Evolutionary conservation across 2,113 vertebrate genomes (phyloP), one percentile per base, ranked within the genome.

Genomic region (Accipiter virgatus): DNA sequence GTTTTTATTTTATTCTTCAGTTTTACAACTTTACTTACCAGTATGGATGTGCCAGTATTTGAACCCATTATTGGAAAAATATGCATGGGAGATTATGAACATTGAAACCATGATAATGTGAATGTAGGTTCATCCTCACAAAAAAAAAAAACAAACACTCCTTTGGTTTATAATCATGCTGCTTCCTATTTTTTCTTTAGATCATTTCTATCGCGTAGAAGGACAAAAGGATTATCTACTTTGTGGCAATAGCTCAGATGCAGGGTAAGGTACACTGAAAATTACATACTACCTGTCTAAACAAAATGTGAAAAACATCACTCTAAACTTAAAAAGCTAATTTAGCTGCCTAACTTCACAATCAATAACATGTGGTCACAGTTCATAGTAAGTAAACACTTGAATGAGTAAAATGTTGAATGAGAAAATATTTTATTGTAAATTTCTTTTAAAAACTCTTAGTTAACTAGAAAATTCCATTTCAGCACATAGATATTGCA

Each of bases 231-330:
- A 99, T 96, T 98, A 98, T 94, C 96, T 99, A 72, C 98, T 99
- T 86, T 99, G 99, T 98, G 99, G 99, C 75, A 98, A 97, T 48
- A 96, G 95, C 94, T 97, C 97, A 93, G 99, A 98, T 95, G 98
- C 99, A 90, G 99, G 99, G 99, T 99, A 99, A 97, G 98, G 58
- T 94, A 34, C 36, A 55, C 70, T 89, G 68, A 67, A 90, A 89
- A 86, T 70, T 1, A 11, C 6, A 27, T 71, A 25, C 9, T 67
- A 6, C 40, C 21, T 62, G 7, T 75, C 55, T 80, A 62, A 90
- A 72, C 14, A 61, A 68, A 58, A 23, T 59, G 11, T 62, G 25
- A 67, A 86, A 72, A 70, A 21, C 10, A 38, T 3, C 22, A 52
- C 22, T 77, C 7, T 61, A 43, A 91, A 56, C 42, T 58, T 81